Evolutionary conservation across 1,140 invertebrate genomes (phyloP).

Genomic region (Daktulosphaira vitifoliae): DNA sequence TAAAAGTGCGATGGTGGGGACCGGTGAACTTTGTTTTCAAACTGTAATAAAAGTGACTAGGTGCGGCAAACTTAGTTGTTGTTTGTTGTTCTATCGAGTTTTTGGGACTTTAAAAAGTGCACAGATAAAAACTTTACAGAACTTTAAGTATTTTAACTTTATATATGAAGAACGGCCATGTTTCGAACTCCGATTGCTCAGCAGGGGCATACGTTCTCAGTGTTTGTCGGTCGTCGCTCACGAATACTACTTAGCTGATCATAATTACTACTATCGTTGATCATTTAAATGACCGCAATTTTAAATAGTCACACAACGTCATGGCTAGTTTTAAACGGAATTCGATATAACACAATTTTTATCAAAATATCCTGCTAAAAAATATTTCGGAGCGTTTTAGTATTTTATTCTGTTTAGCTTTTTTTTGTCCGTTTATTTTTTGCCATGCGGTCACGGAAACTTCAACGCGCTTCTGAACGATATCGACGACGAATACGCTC

Average conservation of each 20-base stretch:
- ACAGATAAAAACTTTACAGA: slow-evolving; percentile 18
- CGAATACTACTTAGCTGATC: not conserved
- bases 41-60: slow-evolving; percentile 33
- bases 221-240: slow-evolving; percentile 10
- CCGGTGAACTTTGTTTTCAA: slow-evolving; percentile 30
- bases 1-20: not conserved
- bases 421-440: not conserved
- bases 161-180: not conserved
- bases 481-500: too few species aligned
- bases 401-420: too few species aligned
- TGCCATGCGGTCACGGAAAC: slow-evolving; percentile 23
- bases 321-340: too few species aligned
- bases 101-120: slow-evolving; percentile 31
- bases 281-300: too few species aligned
- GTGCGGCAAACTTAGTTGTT: slow-evolving; percentile 30
- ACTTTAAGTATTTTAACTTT: slow-evolving; percentile 21
- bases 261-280: not conserved
- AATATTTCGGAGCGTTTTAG: too few species aligned
- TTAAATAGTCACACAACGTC: too few species aligned
- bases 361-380: too few species aligned
- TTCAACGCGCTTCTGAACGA: slow-evolving; percentile 13
- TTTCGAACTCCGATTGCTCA: slow-evolving; percentile 3
- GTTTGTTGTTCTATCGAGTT: slow-evolving; percentile 31
- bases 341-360: too few species aligned
- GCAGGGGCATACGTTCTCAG: not conserved